phyloP scores from a whole-genome alignment of 1,140 invertebrate genomes.

The Monochamus saltuarius region DNA sequence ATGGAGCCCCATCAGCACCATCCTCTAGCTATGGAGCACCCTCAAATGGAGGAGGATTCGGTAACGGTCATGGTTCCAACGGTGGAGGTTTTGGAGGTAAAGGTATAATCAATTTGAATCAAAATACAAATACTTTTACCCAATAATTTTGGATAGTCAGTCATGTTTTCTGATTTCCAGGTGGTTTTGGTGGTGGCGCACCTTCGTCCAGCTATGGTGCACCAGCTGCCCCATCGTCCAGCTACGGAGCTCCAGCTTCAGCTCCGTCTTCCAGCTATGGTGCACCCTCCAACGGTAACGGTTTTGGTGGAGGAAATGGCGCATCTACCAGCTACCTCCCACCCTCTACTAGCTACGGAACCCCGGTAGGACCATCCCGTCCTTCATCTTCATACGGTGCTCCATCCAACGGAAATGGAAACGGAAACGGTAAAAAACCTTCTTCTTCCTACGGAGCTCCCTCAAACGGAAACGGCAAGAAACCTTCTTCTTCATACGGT shows the following conservation, averaged over 20 bases:
- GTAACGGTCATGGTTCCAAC: slow-evolving; percentile 38
- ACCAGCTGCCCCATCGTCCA: slow-evolving; percentile 32
- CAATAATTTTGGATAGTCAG: too few species aligned
- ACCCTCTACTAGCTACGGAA: slow-evolving; percentile 39
- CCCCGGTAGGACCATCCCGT: slow-evolving; percentile 35
- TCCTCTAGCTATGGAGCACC: slow-evolving; percentile 50
- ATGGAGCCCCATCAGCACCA: slow-evolving; percentile 53
- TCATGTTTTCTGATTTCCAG: too few species aligned
- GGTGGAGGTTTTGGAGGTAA: slow-evolving; percentile 36
- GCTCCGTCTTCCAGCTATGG: slow-evolving; percentile 48
- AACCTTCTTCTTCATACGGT: slow-evolving; percentile 22
- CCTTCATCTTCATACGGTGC: slow-evolving; percentile 39
- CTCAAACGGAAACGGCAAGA: slow-evolving; percentile 42
- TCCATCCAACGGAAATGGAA: slow-evolving; percentile 46
- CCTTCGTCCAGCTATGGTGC: slow-evolving; percentile 43
- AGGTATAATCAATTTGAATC: neutral
- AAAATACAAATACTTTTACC: too few species aligned
- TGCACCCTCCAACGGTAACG: slow-evolving; percentile 40
- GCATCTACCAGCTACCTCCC: slow-evolving; percentile 50
- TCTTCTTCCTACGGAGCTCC: slow-evolving; percentile 46
- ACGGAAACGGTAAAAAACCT: slow-evolving; percentile 35
- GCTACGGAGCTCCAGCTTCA: slow-evolving; percentile 38
- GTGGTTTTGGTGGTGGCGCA: slow-evolving; percentile 3
- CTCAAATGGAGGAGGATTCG: slow-evolving; percentile 36
- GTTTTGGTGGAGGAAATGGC: slow-evolving; percentile 26